Base-by-base conservation (phyloP, 2,113 vertebrate species). In the Enhydra lutris region DNA sequence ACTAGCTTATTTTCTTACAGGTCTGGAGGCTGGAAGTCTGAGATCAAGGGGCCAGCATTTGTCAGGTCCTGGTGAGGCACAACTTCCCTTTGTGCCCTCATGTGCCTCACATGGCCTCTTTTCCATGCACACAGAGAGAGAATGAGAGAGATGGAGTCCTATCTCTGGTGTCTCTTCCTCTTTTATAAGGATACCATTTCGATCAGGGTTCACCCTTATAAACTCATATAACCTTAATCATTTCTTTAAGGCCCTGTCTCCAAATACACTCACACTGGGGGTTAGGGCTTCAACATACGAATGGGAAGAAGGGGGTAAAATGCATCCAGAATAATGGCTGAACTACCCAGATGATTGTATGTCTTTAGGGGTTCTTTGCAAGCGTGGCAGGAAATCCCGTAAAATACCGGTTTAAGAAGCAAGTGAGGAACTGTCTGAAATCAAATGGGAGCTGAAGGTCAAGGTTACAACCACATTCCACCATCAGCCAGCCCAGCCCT, bases 21-120 rank as follows among this genome's bases (percentile, higher is more conserved):
- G 21, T 59, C 65, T 89, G 39, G 67, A 47, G 57, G 34, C 57
- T 50, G 55, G 57, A 59, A 26, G 67, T 6, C 31, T 10, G 39
- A n/a, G 63, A 45, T 6, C 34, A 14, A 26, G 59, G 1, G 6
- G 31, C n/a, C 29, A 24, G 24, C 6, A 1, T 3, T 3, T 20
- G 8, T 4, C 18, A 1, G 23, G 52, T 82, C 15, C 76, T 61
- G 52, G 36, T 15, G 21, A 57, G 23, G 29, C 36, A 9, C 3
- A 12, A 15, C 11, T 34, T 20, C 39, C 7, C 23, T 8, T 12
- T 3, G 63, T 34, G 63, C 63, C 63, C 31, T 34, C 63, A 34
- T 14, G 5, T 3, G n/a, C 76, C 18, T 20, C n/a, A 52, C 6
- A 1, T 11, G 2, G 24, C 47, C 55, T 81, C 89, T 79, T 45